Evolutionary conservation across 1,140 invertebrate species (phyloP), one percentile per base, ranked within the genome.

Genomic region (Oreohelix idahoensis): DNA sequence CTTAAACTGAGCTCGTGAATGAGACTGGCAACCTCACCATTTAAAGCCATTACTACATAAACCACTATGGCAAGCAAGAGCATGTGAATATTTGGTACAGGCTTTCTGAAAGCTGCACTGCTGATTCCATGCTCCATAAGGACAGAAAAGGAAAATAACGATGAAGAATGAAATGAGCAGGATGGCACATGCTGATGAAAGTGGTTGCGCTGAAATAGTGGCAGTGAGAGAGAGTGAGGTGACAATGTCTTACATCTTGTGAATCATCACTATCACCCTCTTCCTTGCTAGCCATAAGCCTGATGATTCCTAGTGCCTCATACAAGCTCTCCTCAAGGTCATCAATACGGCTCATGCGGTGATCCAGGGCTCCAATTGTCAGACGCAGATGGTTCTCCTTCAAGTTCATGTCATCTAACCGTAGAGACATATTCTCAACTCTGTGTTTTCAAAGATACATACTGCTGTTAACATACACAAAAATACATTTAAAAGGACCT

Each of bases 321-420:
- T 85, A 74, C 13, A 86, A 88, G 39, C 87, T 87, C 0, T 88
- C 49, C 1, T 85, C 84, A 5, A 89, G 58, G 95, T 98, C 96
- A 92, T 98, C 96, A 76, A 98, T 92, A 90, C 97, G 96, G 5
- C 96, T 94, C 83, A 97, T 94, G 71, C 96, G 95, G 91, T 97
- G 97, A 90, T 98, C 97, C 79, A 98, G 94, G 84, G 95, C 95
- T 95, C 97, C 93, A 66, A 97, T 93, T 0, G 96, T 95, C 17
- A 95, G 94, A 70, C 95, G 95, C 89, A 97, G 96, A 86, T 94
- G 95, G 91, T 96, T 96, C 91, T 97, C 96, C 92, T 97, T 97
- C 88, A 96, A 96, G 92, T 97, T 96, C 80, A 98, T 96, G 91
- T 98, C 97, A 92, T 98, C 97, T 84, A 94, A 88, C 86, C 93